Conservation (phyloP, 2,888 invertebrate genomes). For the Nesidiocoris tenuis region DNA sequence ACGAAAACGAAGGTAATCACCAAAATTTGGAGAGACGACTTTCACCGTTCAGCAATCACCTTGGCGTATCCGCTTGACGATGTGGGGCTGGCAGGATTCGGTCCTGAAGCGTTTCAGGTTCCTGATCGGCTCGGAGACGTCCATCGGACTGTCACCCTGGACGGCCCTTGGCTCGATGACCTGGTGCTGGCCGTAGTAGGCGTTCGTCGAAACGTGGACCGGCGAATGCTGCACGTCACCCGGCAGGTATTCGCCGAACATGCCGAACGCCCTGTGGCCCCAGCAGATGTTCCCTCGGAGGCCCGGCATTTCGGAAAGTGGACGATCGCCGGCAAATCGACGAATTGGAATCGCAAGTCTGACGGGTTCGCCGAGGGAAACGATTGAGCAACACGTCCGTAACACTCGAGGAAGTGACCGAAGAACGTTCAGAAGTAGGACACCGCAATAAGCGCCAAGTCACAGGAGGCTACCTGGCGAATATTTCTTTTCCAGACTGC, state of each 20-base stretch:
- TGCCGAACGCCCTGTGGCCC: neutral
- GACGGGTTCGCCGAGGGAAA: no score
- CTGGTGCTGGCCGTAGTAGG: neutral
- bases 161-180: neutral
- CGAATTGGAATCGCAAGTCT: no score
- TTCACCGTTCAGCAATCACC: neutral
- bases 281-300: neutral
- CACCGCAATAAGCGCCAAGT: no score
- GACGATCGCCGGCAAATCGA: no score
- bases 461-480: no score
- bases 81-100: neutral
- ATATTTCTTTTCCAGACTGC: no score
- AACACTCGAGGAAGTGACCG: no score
- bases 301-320: neutral
- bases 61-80: neutral
- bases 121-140: neutral
- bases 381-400: no score
- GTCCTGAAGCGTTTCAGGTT: neutral
- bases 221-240: neutral
- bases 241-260: neutral
- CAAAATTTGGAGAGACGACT: neutral
- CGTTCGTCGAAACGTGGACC: neutral
- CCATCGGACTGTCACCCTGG: neutral
- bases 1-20: neutral
- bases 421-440: no score